A percentile compares a stretch with the other conserved stretches of the same genome.
Evolutionary conservation across 2,888 invertebrate species (phyloP).

Genomic region (Campopleginae sp.): DNA sequence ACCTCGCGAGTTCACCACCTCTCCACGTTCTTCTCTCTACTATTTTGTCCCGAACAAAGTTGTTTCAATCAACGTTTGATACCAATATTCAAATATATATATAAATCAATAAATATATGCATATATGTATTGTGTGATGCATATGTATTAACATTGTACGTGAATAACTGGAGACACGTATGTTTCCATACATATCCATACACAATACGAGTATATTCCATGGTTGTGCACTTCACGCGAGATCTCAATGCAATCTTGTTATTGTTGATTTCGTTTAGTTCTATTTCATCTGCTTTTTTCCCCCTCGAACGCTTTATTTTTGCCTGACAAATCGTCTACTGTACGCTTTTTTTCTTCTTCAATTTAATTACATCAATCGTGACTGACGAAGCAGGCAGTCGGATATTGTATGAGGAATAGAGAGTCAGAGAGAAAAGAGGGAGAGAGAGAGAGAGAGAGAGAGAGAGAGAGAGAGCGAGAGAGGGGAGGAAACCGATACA

Average conservation of each 20-base stretch:
- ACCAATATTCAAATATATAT: constrained; percentile 49
- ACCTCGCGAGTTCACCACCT: constrained; percentile 55
- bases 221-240: constrained; percentile 34
- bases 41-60: constrained; percentile 65
- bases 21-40: constrained; percentile 64
- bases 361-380: constrained; percentile 19
- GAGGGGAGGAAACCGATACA: constrained; percentile 4
- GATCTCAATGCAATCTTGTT: constrained; percentile 44
- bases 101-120: constrained; percentile 43
- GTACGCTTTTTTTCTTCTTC: constrained; percentile 8
- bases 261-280: constrained; percentile 51
- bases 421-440: not conserved
- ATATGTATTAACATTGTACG: not conserved
- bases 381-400: constrained; percentile 55
- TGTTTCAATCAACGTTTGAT: constrained; percentile 56
- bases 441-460: not conserved
- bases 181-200: constrained; percentile 4
- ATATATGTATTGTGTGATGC: constrained; percentile 13
- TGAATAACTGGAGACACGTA: constrained; percentile 1
- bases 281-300: constrained; percentile 17
- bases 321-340: constrained; percentile 30
- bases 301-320: constrained; percentile 23
- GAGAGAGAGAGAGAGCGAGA: constrained; percentile 20
- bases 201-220: constrained; percentile 37
- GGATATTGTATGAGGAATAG: constrained; percentile 34